Evolutionary conservation across 2,888 invertebrate genomes (phyloP), one percentile per base, ranked within the genome.

Genomic region (Germaria angustata): DNA sequence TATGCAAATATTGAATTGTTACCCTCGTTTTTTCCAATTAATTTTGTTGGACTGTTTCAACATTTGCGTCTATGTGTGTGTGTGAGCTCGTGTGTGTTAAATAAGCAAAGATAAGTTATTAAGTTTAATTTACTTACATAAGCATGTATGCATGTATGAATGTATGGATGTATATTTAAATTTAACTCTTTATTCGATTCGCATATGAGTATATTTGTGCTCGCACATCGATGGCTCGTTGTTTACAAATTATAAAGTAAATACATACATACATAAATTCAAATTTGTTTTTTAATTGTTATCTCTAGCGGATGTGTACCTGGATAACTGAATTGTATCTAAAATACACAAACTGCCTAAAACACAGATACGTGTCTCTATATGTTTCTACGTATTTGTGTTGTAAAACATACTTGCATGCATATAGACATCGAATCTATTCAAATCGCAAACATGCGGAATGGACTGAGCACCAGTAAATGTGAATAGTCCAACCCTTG

Each of bases 291-390:
- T 49, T 46, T 15, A 65, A n/a, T 17, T 69, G 68, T 82, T 82
- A 82, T 82, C 82, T 82, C 28, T 55, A 82, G 79, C 82, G 82
- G 82, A 82, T 82, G 82, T 82, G 71, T 82, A 82, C 82, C 72
- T 72, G 82, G 79, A 75, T 82, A 79, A 79, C 79, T 75, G 44
- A 66, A 65, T 65, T 80, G 59, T 75, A 57, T 65, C 46, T 44
- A 36, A 32, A 75, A 57, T 53, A 65, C 34, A 59, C 39, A 65
- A 53, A 63, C 63, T 44, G 6, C 20, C n/a, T 34, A n/a, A 39
- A 63, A 28, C 13, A 17, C 2, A 41, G 13, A 24, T 36, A 15
- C 11, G 13, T 57, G 36, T 41, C 4, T 24, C 8, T n/a, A 2
- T 44, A 13, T 41, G 15, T 28, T 13, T 24, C 15, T 17, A 20